phyloP scores from a whole-genome alignment of 2,113 vertebrate genomes.

The Empidonax alnorum region DNA sequence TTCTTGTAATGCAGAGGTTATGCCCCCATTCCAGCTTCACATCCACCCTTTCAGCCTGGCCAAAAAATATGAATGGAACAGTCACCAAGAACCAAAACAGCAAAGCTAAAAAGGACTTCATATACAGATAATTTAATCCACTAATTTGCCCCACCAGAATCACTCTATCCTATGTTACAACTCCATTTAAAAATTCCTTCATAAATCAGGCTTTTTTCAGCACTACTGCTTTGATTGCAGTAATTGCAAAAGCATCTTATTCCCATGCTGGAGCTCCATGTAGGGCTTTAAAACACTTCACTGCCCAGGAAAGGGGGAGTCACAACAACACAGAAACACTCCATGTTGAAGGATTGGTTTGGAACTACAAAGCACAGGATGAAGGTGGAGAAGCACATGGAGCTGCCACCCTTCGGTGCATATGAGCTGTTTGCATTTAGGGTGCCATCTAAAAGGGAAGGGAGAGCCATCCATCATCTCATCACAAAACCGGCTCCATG shows the following conservation, averaged over 20 bases:
- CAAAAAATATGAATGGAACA: not conserved
- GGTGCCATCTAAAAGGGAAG: not conserved
- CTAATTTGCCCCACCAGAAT: not conserved
- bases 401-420: not conserved
- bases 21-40: not conserved
- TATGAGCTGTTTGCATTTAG: not conserved
- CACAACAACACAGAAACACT: not conserved
- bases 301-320: not conserved
- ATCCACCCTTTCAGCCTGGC: not conserved
- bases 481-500: not conserved
- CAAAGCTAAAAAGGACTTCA: not conserved
- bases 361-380: not conserved
- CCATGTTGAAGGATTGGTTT: fast-evolving
- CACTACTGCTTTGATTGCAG: not conserved
- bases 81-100: not conserved
- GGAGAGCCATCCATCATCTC: not conserved
- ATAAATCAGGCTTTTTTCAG: not conserved
- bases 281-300: not conserved
- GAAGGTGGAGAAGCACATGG: not conserved
- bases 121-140: not conserved
- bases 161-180: not conserved
- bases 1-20: not conserved
- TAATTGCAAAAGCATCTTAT: not conserved
- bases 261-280: not conserved
- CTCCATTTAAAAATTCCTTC: not conserved